phyloP scores from a whole-genome alignment of 2,113 vertebrate species.

The Bubo scandiacus region DNA sequence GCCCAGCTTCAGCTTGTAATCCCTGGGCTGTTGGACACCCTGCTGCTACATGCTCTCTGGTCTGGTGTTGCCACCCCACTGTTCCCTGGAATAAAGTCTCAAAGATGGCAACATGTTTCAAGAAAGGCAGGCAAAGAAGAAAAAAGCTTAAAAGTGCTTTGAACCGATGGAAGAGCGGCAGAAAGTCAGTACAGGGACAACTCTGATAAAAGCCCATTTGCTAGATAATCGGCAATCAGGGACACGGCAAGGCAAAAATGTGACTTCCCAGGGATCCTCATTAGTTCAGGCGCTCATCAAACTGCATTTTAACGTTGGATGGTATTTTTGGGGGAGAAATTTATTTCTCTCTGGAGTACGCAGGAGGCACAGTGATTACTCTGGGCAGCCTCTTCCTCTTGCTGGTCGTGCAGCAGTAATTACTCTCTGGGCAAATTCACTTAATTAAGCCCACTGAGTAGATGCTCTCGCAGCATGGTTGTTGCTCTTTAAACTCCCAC shows the following conservation, averaged over 20 bases:
- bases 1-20: accelerated
- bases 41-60: accelerated
- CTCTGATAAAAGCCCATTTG: background rate
- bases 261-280: background rate
- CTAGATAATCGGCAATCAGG: background rate
- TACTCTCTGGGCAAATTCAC: background rate
- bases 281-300: background rate
- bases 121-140: background rate
- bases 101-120: background rate
- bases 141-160: background rate
- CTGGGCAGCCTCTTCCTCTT: background rate
- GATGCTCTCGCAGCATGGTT: background rate
- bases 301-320: background rate
- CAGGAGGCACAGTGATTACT: background rate
- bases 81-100: background rate
- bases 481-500: background rate
- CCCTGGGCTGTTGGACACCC: background rate
- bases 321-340: background rate
- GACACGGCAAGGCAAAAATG: accelerated
- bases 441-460: background rate
- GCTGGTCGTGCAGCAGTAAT: background rate
- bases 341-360: background rate
- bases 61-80: background rate
- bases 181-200: background rate
- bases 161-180: background rate